Evolutionary conservation across 2,797 vertebrate species (phyloP), one percentile per base, ranked within the genome.

Genomic region (Amphiprion clarkii): DNA sequence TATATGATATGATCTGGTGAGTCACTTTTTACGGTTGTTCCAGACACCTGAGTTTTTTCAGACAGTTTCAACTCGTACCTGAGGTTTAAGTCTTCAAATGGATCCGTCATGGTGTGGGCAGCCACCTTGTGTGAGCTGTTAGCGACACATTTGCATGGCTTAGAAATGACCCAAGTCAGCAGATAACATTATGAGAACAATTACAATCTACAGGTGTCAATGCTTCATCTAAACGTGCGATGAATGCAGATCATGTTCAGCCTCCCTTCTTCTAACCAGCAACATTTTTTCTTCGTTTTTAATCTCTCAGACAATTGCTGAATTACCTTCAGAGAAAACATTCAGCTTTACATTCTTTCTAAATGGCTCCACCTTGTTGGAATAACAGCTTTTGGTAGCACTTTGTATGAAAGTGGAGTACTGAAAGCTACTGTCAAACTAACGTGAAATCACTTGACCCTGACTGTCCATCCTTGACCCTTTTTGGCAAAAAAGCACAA

Each of bases 371-470:
- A 46, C n/a, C 31, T 64, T 52, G 53, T 31, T 75, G 6, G 19
- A 36, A 57, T 39, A 19, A 67, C 52, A 5, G 9, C 14, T 44
- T 56, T 11, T 29, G 14, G 39, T 12, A 8, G 55, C 21, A 40
- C 11, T 60, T 58, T 23, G 42, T 68, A 19, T 39, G 19, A 39
- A 51, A 67, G 31, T 39, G 4, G 10, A 27, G 9, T 31, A 36
- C 25, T 67, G 23, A 59, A 67, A 68, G 55, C 46, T 58, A 14
- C 40, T 64, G 53, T 79, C 57, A 66, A 77, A 39, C 44, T 68
- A 67, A 80, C 42, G 42, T 75, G 55, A 85, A 59, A 63, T 49
- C 53, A 64, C 71, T 79, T 80, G 72, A 67, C 70, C 51, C 57
- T 39, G 39, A 49, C 53, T 72, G 40, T 67, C 27, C 66, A 67